Base-by-base conservation (phyloP, 1,140 invertebrate species). In the Psix sp. region DNA sequence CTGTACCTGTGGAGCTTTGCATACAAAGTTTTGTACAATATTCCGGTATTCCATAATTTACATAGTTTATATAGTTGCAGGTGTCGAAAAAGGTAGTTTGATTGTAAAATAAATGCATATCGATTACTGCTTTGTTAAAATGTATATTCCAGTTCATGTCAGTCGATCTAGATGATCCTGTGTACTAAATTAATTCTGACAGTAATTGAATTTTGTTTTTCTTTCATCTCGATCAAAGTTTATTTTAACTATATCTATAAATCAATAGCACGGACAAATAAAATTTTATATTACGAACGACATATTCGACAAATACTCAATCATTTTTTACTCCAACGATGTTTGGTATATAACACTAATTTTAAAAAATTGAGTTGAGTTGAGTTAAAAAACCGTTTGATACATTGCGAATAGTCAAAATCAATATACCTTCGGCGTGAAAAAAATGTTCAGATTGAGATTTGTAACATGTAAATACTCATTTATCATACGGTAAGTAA, bases 171-270 rank as follows among this genome's bases (percentile, higher is more conserved):
- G 20, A 7, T 29, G 17, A 36, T 35, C 49, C 21, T n/a, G 20
- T 18, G 21, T 39, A 17, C 21, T 52, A 24, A 52, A 39, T 52
- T 40, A 40, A 52, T 52, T 39, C 20, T 1, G 7, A 40, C 14
- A 40, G 20, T 29, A 38, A 48, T 49, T 15, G 21, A 51, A 3
- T 52, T 52, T 29, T 40, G 49, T 29, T 39, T 52, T 52, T 52
- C 35, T 40, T 52, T 40, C 36, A 39, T 39, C 15, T 40, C 26
- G 7, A 29, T n/a, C 2, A 38, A 38, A 16, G 9, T 17, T 39
- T 40, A 40, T 40, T 39, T 39, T 29, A 16, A 26, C 13, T 3
- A 20, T 0, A 11, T n/a, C 9, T 11, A 52, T 52, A 39, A 52
- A 52, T 52, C 49, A 52, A 52, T 52, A 52, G 29, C 35, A 9